Base-by-base conservation (phyloP, 1,140 invertebrate genomes). In the Drosophila nannoptera region DNA sequence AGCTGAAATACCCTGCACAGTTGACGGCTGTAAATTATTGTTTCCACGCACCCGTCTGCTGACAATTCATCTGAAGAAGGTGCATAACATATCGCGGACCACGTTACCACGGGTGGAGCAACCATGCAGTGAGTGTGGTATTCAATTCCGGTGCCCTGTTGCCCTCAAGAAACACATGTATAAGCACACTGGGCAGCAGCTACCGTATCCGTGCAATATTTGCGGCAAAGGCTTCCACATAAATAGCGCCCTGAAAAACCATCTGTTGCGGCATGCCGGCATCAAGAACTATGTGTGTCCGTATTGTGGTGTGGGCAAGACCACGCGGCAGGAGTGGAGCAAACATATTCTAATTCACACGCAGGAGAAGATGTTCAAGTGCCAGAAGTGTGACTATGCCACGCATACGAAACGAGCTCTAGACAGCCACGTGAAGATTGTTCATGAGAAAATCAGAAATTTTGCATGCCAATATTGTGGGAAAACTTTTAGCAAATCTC, bases 201-300 rank as follows among this genome's bases (percentile, higher is more conserved):
- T 91, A 43, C 92, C 91, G 1, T 92, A 91, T 60, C 90, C 91
- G 0, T 92, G 92, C 65, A 91, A 92, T 54, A 92, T 91, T 1
- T 92, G 92, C 69, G 91, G 91, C 48, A 88, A 89, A 60, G 78
- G 75, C 32, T 89, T 89, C 32, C 76, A 83, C 14, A 81, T 87
- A 0, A 89, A 89, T 6, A 86, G 81, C 35, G 81, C 81, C 0
- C 56, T 89, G 0, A 89, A 89, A 46, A 84, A 88, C 48, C 87
- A 89, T 69, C 59, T 89, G 6, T 77, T 88, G 4, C 77, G 88
- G 3, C 88, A 89, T 32, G 81, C 87, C 0, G 88, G 88, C 5
- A 89, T 89, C 22, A 88, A 88, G 54, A 89, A 89, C 62, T 88
- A 86, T 36, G 82, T 88, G 33, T 89, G 88, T 35, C 87, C 84